Base-by-base conservation (phyloP, 2,888 invertebrate genomes). In the Drosophila ochracea region DNA sequence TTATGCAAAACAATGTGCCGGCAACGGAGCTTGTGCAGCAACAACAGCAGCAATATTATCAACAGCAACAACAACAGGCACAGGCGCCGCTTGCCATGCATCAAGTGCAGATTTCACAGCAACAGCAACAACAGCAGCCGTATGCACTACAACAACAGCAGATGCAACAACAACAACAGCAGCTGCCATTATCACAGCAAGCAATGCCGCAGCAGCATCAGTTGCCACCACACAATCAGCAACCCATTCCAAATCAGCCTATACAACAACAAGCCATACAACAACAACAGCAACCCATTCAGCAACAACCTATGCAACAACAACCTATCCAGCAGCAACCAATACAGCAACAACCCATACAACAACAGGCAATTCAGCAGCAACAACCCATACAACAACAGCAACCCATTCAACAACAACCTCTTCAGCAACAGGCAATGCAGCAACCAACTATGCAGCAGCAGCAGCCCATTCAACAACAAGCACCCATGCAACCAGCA, bases 211-310 rank as follows among this genome's bases (percentile, higher is more conserved):
- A 71, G 35, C 76, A 84, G 41, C 82, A 82, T 30, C 78, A 61
- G 21, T 62, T 72, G 31, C 83, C 50, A 31, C 66, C 28, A 33
- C 25, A 28, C 25, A 49, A 82, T 49, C 77, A 77, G 61, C 84
- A 87, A 63, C 80, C 82, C 4, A 87, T 90, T 31, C 91, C 92
- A 54, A 92, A 92, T 49, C 92, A 92, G 37, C 66, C 62, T 7
- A 63, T 72, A 64, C 67, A 88, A 37, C 84, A 80, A 16, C 92
- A 92, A 47, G 66, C 58, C 10, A 63, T 71, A 63, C 67, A 88
- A 33, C 84, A 80, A 10, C 85, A 80, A 30, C 28, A 73, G 7
- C 71, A 71, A 41, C 69, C 68, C 9, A 57, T 78, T 0, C 76
- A 80, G 30, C 82, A 89, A 31, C 82, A 82, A 33, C 59, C 54